A percentile compares a stretch with the other conserved stretches of the same genome.
Evolutionary conservation across 2,797 vertebrate species (phyloP).

Genomic region (Tarsius wallacei): DNA sequence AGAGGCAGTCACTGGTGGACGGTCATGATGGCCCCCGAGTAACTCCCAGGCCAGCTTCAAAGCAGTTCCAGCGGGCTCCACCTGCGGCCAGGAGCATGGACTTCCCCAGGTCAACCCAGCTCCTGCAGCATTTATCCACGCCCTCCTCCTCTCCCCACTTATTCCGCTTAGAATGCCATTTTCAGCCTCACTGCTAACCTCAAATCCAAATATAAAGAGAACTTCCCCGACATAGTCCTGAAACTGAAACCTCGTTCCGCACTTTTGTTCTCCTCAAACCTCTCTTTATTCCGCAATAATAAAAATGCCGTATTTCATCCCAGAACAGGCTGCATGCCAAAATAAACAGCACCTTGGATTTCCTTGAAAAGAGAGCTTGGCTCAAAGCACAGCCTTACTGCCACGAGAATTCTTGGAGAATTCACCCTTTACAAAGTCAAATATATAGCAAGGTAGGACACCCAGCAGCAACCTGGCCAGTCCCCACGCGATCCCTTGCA

Average conservation of each 20-base stretch:
- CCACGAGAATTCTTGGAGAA: slow-evolving; percentile 78
- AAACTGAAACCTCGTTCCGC: slow-evolving; percentile 69
- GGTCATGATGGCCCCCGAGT: not conserved
- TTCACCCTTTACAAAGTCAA: slow-evolving; percentile 80
- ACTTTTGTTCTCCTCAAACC: slow-evolving; percentile 62
- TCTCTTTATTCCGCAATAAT: slow-evolving; percentile 58
- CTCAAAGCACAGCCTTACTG: slow-evolving; percentile 32
- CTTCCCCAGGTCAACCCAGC: not conserved
- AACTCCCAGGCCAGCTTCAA: not conserved
- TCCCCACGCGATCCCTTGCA: slow-evolving; percentile 41
- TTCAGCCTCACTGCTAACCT: slow-evolving; percentile 65
- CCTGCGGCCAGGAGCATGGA: not conserved
- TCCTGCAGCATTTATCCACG: not conserved
- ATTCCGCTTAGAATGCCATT: not conserved
- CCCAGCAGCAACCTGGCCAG: not conserved
- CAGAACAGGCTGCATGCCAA: slow-evolving; percentile 64
- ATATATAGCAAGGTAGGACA: slow-evolving; percentile 65
- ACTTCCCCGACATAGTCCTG: slow-evolving; percentile 27
- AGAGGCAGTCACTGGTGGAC: not conserved
- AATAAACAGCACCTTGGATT: slow-evolving; percentile 75
- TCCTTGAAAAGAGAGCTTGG: slow-evolving; percentile 83
- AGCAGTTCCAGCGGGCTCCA: not conserved
- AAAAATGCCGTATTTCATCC: slow-evolving; percentile 77
- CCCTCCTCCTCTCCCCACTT: not conserved
- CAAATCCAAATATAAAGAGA: slow-evolving; percentile 39